Evolutionary conservation across 2,113 vertebrate genomes (phyloP).

Genomic region (Neomonachus schauinslandi): DNA sequence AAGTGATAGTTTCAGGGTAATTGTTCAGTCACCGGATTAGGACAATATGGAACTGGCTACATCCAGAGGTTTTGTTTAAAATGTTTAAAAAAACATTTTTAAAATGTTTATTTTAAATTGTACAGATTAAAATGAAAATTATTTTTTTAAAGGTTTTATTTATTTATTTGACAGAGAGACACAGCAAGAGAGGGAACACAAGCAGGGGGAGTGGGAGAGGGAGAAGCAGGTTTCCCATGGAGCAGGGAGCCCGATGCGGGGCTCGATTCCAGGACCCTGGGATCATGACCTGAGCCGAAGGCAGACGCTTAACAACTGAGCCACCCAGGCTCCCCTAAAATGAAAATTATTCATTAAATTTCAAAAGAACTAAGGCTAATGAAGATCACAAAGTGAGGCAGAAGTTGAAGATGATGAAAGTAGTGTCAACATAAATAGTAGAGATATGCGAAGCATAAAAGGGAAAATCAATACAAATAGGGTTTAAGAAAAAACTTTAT

Average conservation of each 20-base stretch:
- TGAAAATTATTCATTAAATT: slow-evolving; percentile 21
- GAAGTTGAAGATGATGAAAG: not conserved
- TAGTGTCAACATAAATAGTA: not conserved
- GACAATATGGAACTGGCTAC: not conserved
- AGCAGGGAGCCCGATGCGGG: too few species aligned
- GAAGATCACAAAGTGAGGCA: not conserved
- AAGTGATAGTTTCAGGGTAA: slow-evolving; percentile 3
- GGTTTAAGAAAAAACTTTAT: not conserved
- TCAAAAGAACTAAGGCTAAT: not conserved
- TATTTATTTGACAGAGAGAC: too few species aligned
- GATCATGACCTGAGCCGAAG: too few species aligned
- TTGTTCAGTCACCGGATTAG: not conserved
- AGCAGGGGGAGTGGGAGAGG: too few species aligned
- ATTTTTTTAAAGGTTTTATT: not conserved
- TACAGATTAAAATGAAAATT: slow-evolving; percentile 20
- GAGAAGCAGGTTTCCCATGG: too few species aligned
- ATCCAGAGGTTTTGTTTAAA: not conserved
- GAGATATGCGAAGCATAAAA: not conserved
- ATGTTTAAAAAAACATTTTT: not conserved
- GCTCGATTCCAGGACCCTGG: too few species aligned
- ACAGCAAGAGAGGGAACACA: too few species aligned
- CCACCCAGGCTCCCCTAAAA: not conserved
- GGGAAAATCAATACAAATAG: not conserved
- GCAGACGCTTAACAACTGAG: too few species aligned
- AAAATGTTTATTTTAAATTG: not conserved